Base-by-base conservation (phyloP, 2,113 vertebrate species). In the Regulus satrapa region DNA sequence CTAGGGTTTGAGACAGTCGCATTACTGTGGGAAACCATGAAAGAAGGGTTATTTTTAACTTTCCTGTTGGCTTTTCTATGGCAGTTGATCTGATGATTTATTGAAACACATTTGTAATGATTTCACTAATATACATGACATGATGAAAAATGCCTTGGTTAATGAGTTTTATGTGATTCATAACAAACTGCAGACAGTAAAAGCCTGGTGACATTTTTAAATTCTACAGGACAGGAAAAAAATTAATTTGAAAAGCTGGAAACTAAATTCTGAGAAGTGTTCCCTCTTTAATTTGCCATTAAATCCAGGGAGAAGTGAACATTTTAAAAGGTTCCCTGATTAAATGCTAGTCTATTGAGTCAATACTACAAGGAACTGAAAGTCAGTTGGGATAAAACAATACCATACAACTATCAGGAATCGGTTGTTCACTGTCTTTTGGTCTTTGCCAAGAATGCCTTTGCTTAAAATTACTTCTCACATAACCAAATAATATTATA, bases 21-120 rank as follows among this genome's bases (percentile, higher is more conserved):
- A 75, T 95, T 95, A 84, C 85, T 93, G 82, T 94, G 94, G 85
- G 94, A 96, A 96, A 92, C n/a, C 72, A 75, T 84, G 55, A 85
- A 95, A 92, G 59, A 78, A 71, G 5, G 78, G 36, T 51, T 89
- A 63, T 85, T 93, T 96, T 92, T 89, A 96, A 90, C 72, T 80
- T 28, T 93, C 28, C 18, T 83, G 38, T 85, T 85, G 45, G 74
- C 24, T 85, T 80, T 80, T 56, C 56, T 52, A 9, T 83, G 55
- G 51, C 36, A 88, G 72, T 59, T 87, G 64, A 84, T 95, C 51
- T 90, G 49, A 46, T 93, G 81, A 95, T 95, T 96, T 97, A 96
- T 24, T 93, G 82, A 92, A 93, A 59, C 0, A 2, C 40, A 25
- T 90, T 96, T 85, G 48, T 86, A 88, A 85, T 94, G 34, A 85